phyloP scores from a whole-genome alignment of 2,797 vertebrate species.

The Echiichthys vipera region DNA sequence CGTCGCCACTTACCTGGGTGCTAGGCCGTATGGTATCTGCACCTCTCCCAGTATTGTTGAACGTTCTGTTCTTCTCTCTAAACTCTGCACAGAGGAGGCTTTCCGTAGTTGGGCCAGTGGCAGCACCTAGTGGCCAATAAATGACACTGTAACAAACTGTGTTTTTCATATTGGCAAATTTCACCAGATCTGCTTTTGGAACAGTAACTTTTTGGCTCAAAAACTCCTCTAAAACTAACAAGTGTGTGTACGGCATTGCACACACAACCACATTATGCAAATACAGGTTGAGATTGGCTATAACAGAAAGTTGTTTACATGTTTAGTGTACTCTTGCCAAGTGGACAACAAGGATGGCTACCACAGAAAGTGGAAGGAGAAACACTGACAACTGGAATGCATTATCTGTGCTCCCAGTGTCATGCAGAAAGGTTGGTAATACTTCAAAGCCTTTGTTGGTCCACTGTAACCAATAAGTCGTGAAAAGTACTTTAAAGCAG shows the following conservation, averaged over 20 bases:
- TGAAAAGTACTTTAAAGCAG: conserved; percentile 37
- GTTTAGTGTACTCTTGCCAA: conserved; percentile 22
- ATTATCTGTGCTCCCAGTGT: conserved; percentile 28
- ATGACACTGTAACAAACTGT: conserved; percentile 46
- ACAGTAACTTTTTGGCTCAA: background rate
- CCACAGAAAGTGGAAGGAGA: conserved; percentile 21
- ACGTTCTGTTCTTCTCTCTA: conserved; percentile 88
- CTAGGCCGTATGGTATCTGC: conserved; percentile 70
- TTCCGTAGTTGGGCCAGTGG: conserved; percentile 90
- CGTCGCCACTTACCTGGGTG: conserved; percentile 83
- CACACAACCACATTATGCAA: conserved; percentile 9
- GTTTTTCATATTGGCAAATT: conserved; percentile 34
- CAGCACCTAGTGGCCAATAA: conserved; percentile 88
- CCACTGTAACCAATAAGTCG: conserved; percentile 30
- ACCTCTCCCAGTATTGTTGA: conserved; percentile 87
- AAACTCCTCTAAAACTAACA: conserved; percentile 9
- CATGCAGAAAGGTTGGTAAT: conserved; percentile 19
- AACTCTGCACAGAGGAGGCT: conserved; percentile 90
- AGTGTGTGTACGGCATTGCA: conserved; percentile 12
- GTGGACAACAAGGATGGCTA: conserved; percentile 12
- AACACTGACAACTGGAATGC: conserved; percentile 15
- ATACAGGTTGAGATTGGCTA: conserved; percentile 19
- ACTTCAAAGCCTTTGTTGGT: conserved; percentile 35
- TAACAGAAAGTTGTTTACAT: conserved; percentile 23
- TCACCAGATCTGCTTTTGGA: conserved; percentile 5